phyloP scores from a whole-genome alignment of 2,113 vertebrate genomes.

The Heterochromis multidens region DNA sequence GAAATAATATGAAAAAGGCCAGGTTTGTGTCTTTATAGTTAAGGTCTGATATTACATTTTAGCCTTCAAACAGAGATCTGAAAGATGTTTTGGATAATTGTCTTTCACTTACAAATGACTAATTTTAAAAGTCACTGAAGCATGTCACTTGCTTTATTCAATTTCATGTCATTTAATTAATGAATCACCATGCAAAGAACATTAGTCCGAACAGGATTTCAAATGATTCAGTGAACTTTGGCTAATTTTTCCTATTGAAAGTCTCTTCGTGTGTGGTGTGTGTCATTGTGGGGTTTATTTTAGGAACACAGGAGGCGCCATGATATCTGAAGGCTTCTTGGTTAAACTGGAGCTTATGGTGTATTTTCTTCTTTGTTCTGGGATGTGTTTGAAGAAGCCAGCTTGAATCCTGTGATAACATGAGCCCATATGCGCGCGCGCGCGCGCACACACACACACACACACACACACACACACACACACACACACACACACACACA shows the following conservation, averaged over 20 bases:
- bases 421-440: background rate
- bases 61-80: background rate
- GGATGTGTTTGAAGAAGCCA: constrained; percentile 26
- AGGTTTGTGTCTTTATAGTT: background rate
- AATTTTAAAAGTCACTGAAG: constrained; percentile 15
- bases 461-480: background rate
- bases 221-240: background rate
- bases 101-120: background rate
- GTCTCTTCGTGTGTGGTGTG: background rate
- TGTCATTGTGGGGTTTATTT: background rate
- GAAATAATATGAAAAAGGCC: background rate
- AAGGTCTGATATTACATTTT: background rate
- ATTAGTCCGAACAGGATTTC: background rate
- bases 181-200: constrained; percentile 1
- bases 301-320: background rate
- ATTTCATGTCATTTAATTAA: constrained; percentile 2
- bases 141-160: constrained; percentile 27
- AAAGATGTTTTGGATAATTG: background rate
- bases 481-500: background rate
- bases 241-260: background rate
- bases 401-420: constrained; percentile 24
- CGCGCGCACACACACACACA: background rate
- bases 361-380: background rate
- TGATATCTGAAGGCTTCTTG: background rate
- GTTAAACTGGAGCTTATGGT: background rate